phyloP scores from a whole-genome alignment of 1,140 invertebrate genomes.

The Hylaeus anthracinus region DNA sequence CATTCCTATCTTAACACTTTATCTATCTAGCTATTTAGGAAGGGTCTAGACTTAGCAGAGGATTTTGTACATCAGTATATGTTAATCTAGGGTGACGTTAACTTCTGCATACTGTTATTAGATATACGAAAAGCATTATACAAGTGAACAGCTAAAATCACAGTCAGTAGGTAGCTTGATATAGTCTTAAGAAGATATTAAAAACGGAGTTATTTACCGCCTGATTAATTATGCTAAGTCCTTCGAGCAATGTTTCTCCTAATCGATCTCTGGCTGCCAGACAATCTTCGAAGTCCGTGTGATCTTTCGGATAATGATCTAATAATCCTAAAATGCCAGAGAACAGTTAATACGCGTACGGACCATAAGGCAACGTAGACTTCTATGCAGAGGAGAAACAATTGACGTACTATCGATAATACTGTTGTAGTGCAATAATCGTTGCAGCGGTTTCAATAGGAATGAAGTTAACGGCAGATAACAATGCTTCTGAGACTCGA shows the following conservation, averaged over 20 bases:
- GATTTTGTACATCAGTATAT: too few species aligned
- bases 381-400: neutral
- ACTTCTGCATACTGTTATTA: too few species aligned
- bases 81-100: too few species aligned
- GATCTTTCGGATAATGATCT: constrained; percentile 88
- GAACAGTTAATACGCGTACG: constrained; percentile 6
- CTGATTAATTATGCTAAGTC: constrained; percentile 76
- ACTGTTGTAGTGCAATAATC: constrained; percentile 92
- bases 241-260: constrained; percentile 76
- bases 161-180: too few species aligned
- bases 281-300: constrained; percentile 89
- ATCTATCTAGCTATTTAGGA: too few species aligned
- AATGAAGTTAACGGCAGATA: constrained; percentile 93
- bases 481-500: constrained; percentile 92
- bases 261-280: constrained; percentile 86
- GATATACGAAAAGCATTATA: too few species aligned
- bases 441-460: constrained; percentile 93
- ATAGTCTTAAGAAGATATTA: neutral
- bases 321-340: constrained; percentile 83
- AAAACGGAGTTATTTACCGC: constrained; percentile 69
- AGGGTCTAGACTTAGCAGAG: too few species aligned
- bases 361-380: too few species aligned
- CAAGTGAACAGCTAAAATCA: too few species aligned
- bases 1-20: too few species aligned
- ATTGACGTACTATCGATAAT: constrained; percentile 89